These are phyloP conservation scores for Melanaphis sacchari DNA, from an alignment of 1,140 invertebrate species.

Conservation along the genomic window DNA sequence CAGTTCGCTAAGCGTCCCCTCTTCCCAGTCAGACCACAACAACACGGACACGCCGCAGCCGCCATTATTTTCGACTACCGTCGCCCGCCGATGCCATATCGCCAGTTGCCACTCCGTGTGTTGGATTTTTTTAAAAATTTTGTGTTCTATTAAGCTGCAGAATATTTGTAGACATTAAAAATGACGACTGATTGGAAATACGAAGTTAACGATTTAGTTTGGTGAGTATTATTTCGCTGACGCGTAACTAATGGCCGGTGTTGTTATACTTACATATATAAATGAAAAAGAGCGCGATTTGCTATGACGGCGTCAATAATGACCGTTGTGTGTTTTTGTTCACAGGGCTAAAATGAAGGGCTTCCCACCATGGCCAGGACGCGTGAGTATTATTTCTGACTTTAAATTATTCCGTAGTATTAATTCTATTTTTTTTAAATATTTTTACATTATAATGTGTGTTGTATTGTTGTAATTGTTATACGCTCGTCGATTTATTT, in stretches of 20 bases:
- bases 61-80: slow-evolving; percentile 44
- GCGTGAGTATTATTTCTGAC: slow-evolving; percentile 71
- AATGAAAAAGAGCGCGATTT: slow-evolving; percentile 44
- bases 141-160: not conserved
- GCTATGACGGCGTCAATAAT: not conserved
- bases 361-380: slow-evolving; percentile 91
- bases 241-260: not conserved
- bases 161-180: not conserved
- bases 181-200: slow-evolving; percentile 11
- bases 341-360: slow-evolving; percentile 95
- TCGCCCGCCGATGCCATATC: not conserved
- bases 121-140: not conserved
- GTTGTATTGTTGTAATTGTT: not conserved
- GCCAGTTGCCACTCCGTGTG: not conserved
- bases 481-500: slow-evolving; percentile 3
- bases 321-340: slow-evolving; percentile 63
- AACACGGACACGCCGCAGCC: slow-evolving; percentile 57
- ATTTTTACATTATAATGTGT: not conserved
- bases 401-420: not conserved
- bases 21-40: slow-evolving; percentile 25
- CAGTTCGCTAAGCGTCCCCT: slow-evolving; percentile 44
- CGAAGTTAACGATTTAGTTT: slow-evolving; percentile 24
- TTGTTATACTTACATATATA: not conserved
- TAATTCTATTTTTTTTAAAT: not conserved
- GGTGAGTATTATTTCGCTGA: not conserved